Evolutionary conservation across 64 coral and sea anemone genomes (phyloP).

Genomic region (Stichodactyla helianthus): DNA sequence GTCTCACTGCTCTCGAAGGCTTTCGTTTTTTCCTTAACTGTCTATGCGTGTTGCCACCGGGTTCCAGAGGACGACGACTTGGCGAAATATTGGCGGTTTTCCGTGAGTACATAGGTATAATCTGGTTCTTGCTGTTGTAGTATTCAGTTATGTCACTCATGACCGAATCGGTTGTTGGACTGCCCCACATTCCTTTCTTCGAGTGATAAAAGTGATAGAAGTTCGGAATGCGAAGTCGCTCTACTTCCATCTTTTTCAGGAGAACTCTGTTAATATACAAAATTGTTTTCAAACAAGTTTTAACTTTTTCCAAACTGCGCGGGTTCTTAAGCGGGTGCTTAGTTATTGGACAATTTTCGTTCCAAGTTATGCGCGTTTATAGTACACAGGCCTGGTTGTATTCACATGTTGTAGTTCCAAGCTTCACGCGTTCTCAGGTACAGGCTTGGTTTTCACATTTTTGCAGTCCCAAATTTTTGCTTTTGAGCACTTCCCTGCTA

Average conservation of each 20-base stretch:
- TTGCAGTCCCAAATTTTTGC: too few species aligned
- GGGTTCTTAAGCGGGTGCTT: too few species aligned
- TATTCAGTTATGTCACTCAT: neutral
- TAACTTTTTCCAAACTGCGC: too few species aligned
- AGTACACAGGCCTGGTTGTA: too few species aligned
- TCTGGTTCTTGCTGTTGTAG: constrained; percentile 18
- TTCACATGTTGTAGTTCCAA: too few species aligned
- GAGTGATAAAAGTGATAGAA: constrained; percentile 97
- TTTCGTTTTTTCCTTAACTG: neutral
- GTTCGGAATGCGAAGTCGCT: constrained; percentile 79
- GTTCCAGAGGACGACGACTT: neutral
- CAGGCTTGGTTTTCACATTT: too few species aligned
- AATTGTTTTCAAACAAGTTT: neutral
- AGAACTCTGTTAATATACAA: constrained; percentile 62
- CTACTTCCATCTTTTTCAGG: constrained; percentile 71
- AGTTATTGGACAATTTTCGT: too few species aligned
- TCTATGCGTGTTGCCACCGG: neutral
- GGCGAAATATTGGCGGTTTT: neutral
- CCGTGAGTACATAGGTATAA: constrained; percentile 16
- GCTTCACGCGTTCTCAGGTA: too few species aligned
- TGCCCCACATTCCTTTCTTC: constrained; percentile 91
- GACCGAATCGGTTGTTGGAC: constrained; percentile 27
- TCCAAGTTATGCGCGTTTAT: too few species aligned
- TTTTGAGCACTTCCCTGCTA: too few species aligned
- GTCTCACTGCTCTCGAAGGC: neutral